Percentiles rank a stretch among this genome's conserved stretches.
Evolutionary conservation across 2,797 vertebrate species (phyloP).

Genomic region (Gymnopithys bicolor): DNA sequence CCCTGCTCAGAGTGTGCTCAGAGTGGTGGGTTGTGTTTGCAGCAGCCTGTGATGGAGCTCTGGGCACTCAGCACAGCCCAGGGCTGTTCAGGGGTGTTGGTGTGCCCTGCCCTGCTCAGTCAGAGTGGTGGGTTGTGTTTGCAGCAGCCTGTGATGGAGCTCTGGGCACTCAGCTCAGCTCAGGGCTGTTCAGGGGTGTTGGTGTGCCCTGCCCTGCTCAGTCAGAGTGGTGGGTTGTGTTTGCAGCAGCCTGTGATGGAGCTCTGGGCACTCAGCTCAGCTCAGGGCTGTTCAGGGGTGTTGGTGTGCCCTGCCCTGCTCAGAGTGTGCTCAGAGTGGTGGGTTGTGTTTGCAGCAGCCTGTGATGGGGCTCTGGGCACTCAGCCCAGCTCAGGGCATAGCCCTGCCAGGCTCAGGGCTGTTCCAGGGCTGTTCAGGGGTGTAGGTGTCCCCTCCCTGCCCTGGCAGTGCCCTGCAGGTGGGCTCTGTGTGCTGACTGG

Average conservation of each 20-base stretch:
- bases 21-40: not conserved
- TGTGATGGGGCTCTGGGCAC: not conserved
- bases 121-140: no score
- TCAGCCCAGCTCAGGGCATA: not conserved
- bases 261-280: not conserved
- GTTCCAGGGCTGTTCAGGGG: not conserved
- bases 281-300: not conserved
- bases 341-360: not conserved
- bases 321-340: not conserved
- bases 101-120: no score
- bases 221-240: not conserved
- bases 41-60: not conserved
- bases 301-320: not conserved
- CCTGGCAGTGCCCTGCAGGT: not conserved
- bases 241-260: not conserved
- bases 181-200: no score
- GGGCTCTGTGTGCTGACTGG: not conserved
- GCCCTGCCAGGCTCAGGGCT: not conserved
- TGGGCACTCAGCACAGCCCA: no score
- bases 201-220: not conserved
- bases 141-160: no score
- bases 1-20: not conserved
- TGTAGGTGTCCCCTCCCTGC: not conserved
- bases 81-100: no score
- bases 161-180: no score